Evolutionary conservation across 1,140 invertebrate species (phyloP).

Genomic region (Euura saliciscinereae): DNA sequence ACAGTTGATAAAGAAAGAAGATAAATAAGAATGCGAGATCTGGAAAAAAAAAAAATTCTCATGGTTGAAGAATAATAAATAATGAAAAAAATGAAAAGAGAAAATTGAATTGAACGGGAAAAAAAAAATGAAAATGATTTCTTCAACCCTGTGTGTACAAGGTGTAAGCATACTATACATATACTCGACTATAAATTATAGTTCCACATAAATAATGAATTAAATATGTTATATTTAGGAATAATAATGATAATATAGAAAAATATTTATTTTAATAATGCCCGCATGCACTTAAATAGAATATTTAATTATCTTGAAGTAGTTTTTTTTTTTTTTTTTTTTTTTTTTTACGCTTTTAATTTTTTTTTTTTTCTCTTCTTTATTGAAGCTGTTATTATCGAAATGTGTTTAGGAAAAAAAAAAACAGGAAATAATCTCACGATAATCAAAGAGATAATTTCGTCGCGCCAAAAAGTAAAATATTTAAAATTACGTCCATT

Average conservation of each 20-base stretch:
- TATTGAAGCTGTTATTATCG: background rate
- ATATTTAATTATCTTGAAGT: conserved; percentile 16
- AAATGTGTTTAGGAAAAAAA: background rate
- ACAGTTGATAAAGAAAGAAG: background rate
- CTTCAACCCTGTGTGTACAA: background rate
- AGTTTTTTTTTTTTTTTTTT: too few relatives aligned
- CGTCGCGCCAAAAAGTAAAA: background rate
- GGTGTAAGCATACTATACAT: background rate
- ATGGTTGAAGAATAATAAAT: background rate
- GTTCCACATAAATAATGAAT: background rate
- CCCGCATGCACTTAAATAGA: conserved; percentile 37
- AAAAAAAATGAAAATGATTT: conserved; percentile 13
- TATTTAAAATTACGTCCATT: conserved; percentile 5
- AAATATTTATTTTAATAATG: conserved; percentile 58
- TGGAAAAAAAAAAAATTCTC: background rate
- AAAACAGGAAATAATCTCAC: too few relatives aligned
- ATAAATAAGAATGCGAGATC: background rate
- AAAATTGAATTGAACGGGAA: conserved; percentile 11
- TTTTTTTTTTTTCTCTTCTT: background rate
- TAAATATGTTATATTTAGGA: background rate
- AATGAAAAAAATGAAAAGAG: conserved; percentile 11
- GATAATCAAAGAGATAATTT: background rate
- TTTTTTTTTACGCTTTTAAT: too few relatives aligned
- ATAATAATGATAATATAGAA: conserved; percentile 45
- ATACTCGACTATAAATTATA: background rate